Evolutionary conservation across 2,113 vertebrate genomes (phyloP), one percentile per base, ranked within the genome.

Genomic region (Epinephelus cyanopodus): DNA sequence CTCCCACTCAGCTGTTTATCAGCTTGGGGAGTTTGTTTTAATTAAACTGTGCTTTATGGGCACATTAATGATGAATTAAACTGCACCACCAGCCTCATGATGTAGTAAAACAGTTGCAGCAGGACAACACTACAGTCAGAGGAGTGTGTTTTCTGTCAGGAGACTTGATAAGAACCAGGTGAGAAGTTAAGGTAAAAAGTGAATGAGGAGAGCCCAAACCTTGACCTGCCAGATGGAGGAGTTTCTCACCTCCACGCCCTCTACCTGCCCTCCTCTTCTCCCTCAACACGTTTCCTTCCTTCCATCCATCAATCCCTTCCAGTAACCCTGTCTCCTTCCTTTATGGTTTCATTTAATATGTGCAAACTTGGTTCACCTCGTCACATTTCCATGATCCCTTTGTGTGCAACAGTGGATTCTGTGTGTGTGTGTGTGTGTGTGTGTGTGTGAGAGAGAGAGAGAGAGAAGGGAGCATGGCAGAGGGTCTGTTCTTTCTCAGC

Each of bases 151-250:
- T 80, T 37, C 52, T 73, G 74, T 81, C 81, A 63, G 17, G 10
- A 39, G 61, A 67, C 19, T 14, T 74, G 84, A 92, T 82, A 54
- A 60, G 73, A 84, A 83, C 27, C 79, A 90, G 81, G 76, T 79
- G 78, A 74, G 78, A 62, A 66, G 64, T 48, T 82, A 75, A 73
- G 69, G 58, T 71, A 67, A 69, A 63, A 37, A 47, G 33, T 23
- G 27, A 19, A n/a, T 15, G 58, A 78, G 68, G 37, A 67, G 45
- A 72, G 72, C 23, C 17, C n/a, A 56, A 63, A 65, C 73, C 68
- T 75, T 82, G 76, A 88, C 83, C 88, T 75, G 83, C 76, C 90
- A 91, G 76, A 84, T 86, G 86, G 74, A 84, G 66, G 83, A 15
- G 11, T 56, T 66, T 80, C 19, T 61, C 17, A 25, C 53, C 50